These are phyloP conservation scores for Stigmatopora argus DNA, from an alignment of 2,113 vertebrate genomes.

Conservation along the genomic window DNA sequence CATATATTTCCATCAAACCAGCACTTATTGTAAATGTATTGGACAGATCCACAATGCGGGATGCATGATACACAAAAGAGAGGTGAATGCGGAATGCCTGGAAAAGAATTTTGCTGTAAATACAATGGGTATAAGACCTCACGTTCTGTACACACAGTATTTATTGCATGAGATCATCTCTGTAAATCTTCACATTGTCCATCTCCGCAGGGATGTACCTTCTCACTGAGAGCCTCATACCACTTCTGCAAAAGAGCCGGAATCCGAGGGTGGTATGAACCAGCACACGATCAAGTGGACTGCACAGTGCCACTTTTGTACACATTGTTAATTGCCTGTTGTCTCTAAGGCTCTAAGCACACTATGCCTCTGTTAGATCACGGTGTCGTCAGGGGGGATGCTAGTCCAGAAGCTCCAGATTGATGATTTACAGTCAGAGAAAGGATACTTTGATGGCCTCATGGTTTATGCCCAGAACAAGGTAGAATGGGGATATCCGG, in stretches of 20 bases:
- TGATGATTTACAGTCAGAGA: conserved; percentile 61
- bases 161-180: neutral
- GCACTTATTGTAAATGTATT: neutral
- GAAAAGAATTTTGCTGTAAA: conserved; percentile 73
- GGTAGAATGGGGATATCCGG: conserved; percentile 34
- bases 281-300: conserved; percentile 15
- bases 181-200: neutral
- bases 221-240: conserved; percentile 69
- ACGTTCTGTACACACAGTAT: neutral
- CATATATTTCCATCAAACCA: neutral
- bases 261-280: conserved; percentile 68
- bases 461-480: conserved; percentile 73
- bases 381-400: conserved; percentile 73
- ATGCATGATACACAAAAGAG: conserved; percentile 64
- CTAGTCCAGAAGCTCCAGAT: conserved; percentile 66
- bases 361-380: conserved; percentile 61
- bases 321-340: conserved; percentile 31
- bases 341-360: conserved; percentile 28
- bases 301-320: conserved; percentile 51
- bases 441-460: conserved; percentile 55
- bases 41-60: conserved; percentile 72
- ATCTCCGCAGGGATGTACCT: conserved; percentile 58
- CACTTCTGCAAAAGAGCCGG: conserved; percentile 66
- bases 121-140: conserved; percentile 61
- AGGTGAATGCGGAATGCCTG: conserved; percentile 59